Evolutionary conservation across 2,888 invertebrate genomes (phyloP).

Genomic region (Agrotis segetum): DNA sequence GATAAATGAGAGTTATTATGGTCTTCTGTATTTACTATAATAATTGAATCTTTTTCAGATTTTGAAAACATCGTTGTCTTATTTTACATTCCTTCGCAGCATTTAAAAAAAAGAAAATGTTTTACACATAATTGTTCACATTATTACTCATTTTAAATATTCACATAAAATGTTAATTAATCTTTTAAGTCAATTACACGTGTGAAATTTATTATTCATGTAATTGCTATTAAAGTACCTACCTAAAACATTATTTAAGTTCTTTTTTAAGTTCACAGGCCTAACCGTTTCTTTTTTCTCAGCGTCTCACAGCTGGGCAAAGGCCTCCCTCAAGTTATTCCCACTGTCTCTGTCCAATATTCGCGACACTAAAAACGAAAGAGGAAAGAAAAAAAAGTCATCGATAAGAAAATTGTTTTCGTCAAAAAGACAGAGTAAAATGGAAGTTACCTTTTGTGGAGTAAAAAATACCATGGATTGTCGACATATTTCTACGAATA

Average conservation of each 20-base stretch:
- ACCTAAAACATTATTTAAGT: no score
- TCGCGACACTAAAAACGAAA: no score
- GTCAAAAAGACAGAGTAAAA: no score
- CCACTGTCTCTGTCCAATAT: no score
- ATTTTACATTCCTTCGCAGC: constrained; percentile 59
- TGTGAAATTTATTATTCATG: neutral
- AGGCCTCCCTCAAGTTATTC: no score
- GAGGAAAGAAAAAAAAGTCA: no score
- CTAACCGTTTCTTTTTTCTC: no score
- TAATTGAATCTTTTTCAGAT: constrained; percentile 62
- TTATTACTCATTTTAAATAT: neutral
- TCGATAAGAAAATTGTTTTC: no score
- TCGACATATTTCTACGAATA: constrained; percentile 7
- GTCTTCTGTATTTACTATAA: neutral
- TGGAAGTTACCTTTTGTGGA: no score
- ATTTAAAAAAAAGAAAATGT: constrained; percentile 1
- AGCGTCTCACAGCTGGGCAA: no score
- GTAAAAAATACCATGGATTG: neutral
- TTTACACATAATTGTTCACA: neutral
- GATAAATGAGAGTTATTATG: neutral
- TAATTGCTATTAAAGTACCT: neutral
- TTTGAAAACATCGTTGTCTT: constrained; percentile 66
- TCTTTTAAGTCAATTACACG: neutral
- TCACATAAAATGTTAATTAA: neutral
- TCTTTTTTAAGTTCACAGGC: no score